Evolutionary conservation across 2,888 invertebrate genomes (phyloP).

Genomic region (Drosophila bunnanda): DNA sequence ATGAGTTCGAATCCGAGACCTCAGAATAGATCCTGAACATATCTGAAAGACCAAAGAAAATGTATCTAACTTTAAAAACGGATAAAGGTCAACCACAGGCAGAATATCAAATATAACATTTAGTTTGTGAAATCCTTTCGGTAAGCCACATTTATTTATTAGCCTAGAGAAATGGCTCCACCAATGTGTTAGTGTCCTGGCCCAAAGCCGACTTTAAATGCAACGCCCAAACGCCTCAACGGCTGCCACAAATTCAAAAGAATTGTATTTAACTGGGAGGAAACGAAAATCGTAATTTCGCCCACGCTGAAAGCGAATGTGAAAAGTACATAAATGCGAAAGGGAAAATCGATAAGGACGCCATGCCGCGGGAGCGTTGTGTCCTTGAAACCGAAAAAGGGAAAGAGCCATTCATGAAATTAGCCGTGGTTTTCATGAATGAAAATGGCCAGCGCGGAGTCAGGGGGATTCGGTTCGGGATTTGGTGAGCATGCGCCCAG

Average conservation of each 20-base stretch:
- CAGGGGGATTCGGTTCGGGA: conserved; percentile 30
- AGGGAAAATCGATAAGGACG: conserved; percentile 71
- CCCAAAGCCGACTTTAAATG: conserved; percentile 11
- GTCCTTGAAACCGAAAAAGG: conserved; percentile 64
- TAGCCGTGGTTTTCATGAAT: conserved; percentile 61
- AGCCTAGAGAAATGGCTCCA: neutral
- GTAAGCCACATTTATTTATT: neutral
- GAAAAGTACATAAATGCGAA: conserved; percentile 31
- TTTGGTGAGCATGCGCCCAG: conserved; percentile 52
- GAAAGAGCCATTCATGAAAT: conserved; percentile 64
- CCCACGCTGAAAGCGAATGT: conserved; percentile 41
- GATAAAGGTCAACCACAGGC: neutral
- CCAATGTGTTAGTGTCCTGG: neutral
- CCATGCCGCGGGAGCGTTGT: conserved; percentile 42
- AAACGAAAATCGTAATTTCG: conserved; percentile 18
- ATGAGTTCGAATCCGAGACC: too few relatives aligned
- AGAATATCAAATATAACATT: neutral
- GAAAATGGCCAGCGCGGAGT: conserved; percentile 35
- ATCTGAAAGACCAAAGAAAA: too few relatives aligned
- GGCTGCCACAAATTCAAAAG: conserved; percentile 3
- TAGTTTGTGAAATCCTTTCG: neutral
- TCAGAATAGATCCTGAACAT: too few relatives aligned
- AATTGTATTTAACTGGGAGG: conserved; percentile 13
- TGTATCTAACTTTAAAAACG: too few relatives aligned
- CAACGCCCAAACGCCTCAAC: neutral